Conservation (phyloP, 2,888 invertebrate species). For the Aporophyla lueneburgensis region DNA sequence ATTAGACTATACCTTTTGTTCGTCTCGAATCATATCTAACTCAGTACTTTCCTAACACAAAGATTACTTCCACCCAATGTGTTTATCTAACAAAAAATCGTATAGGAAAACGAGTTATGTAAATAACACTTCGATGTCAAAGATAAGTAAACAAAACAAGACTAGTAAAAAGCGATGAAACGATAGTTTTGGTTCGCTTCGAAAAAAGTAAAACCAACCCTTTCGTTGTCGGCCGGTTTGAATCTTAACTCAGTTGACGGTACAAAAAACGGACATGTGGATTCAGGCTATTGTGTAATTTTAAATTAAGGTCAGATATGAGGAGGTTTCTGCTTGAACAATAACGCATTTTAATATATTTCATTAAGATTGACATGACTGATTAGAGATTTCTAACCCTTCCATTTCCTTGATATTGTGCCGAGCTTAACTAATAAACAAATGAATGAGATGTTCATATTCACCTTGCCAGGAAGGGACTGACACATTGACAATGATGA, state of each 20-base stretch:
- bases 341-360: conserved; percentile 88
- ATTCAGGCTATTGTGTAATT: conserved; percentile 83
- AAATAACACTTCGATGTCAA: conserved; percentile 73
- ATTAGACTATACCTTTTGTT: conserved; percentile 50
- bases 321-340: conserved; percentile 87
- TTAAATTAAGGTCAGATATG: conserved; percentile 83
- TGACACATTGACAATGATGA: conserved; percentile 54
- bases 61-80: conserved; percentile 56
- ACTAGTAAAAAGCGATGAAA: conserved; percentile 82
- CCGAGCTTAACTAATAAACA: conserved; percentile 62
- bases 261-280: conserved; percentile 85
- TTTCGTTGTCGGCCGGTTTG: conserved; percentile 84
- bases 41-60: conserved; percentile 50
- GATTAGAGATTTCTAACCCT: conserved; percentile 83
- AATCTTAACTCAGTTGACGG: conserved; percentile 81
- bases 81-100: conserved; percentile 65
- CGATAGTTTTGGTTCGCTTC: conserved; percentile 80
- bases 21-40: conserved; percentile 52
- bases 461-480: conserved; percentile 60
- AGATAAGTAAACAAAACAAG: conserved; percentile 77
- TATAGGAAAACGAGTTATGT: conserved; percentile 72
- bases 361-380: conserved; percentile 89
- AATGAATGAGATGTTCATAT: conserved; percentile 57
- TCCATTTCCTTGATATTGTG: conserved; percentile 71
- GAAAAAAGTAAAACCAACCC: conserved; percentile 86